Conservation (phyloP, 2,113 vertebrate species). For the Chelonoidis abingdonii region DNA sequence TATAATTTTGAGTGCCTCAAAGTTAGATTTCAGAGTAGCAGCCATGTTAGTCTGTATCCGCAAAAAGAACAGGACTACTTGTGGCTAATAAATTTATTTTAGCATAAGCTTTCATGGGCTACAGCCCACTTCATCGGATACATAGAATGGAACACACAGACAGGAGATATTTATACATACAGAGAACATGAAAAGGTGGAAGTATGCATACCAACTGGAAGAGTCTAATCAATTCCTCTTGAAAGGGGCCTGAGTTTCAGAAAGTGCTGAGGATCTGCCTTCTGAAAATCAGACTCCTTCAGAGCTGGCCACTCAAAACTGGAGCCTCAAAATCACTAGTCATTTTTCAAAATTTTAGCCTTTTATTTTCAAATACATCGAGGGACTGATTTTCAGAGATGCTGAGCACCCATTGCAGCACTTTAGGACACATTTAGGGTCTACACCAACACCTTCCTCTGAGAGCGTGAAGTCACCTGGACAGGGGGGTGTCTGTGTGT, state of each 20-base stretch:
- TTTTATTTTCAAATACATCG: neutral
- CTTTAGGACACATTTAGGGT: neutral
- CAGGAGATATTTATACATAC: no score
- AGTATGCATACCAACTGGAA: no score
- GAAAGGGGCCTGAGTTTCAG: neutral
- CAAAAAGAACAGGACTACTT: no score
- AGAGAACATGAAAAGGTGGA: no score
- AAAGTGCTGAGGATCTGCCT: neutral
- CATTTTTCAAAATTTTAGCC: neutral
- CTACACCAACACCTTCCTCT: neutral
- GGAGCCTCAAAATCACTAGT: neutral
- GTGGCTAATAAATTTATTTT: no score
- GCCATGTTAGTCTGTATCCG: no score
- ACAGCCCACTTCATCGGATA: no score
- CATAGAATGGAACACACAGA: no score
- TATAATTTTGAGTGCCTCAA: slow-evolving; percentile 11
- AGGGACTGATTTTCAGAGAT: neutral
- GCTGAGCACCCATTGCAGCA: neutral
- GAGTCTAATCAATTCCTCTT: neutral
- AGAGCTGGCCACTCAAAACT: neutral
- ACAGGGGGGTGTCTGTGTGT: neutral
- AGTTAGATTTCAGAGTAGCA: neutral
- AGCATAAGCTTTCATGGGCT: no score
- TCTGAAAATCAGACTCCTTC: neutral
- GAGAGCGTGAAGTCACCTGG: neutral